Conservation (phyloP, 2,888 invertebrate species). For the Gasteruption jaculator region DNA sequence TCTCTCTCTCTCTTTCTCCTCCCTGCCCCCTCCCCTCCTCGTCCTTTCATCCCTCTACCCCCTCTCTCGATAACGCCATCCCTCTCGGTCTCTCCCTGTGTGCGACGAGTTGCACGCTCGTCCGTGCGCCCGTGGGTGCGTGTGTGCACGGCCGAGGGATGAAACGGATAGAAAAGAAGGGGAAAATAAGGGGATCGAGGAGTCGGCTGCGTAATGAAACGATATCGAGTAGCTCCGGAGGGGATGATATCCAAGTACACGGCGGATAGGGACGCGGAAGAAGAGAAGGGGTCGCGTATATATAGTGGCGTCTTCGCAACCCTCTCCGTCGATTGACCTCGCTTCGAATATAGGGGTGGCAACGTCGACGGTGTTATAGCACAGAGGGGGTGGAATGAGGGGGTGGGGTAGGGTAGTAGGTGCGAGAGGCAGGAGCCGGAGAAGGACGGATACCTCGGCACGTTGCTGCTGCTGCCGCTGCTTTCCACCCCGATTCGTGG, state of each 20-base stretch:
- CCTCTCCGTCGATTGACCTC: slow-evolving; percentile 49
- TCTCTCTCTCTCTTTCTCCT: slow-evolving; percentile 3
- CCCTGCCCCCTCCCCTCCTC: too few species aligned
- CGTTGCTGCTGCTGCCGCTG: background rate
- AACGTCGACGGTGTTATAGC: too few species aligned
- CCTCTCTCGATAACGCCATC: too few species aligned
- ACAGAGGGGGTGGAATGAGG: slow-evolving; percentile 21
- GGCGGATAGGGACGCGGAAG: slow-evolving; percentile 10
- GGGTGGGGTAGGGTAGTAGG: too few species aligned
- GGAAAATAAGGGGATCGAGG: slow-evolving; percentile 22
- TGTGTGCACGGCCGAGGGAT: slow-evolving; percentile 15
- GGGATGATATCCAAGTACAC: slow-evolving; percentile 20
- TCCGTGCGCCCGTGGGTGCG: too few species aligned
- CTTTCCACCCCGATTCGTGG: too few species aligned
- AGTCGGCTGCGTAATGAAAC: slow-evolving; percentile 49
- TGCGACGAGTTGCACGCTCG: too few species aligned
- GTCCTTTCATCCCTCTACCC: too few species aligned
- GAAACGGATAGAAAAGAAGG: slow-evolving; percentile 21
- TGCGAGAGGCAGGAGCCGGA: slow-evolving; percentile 20
- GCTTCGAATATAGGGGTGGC: slow-evolving; percentile 42
- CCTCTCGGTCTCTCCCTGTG: too few species aligned
- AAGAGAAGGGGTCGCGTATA: slow-evolving; percentile 22
- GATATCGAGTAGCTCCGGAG: slow-evolving; percentile 45
- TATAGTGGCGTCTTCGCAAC: slow-evolving; percentile 39
- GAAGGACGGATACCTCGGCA: slow-evolving; percentile 21